phyloP scores from a whole-genome alignment of 1,140 invertebrate genomes.

The Myzus persicae region DNA sequence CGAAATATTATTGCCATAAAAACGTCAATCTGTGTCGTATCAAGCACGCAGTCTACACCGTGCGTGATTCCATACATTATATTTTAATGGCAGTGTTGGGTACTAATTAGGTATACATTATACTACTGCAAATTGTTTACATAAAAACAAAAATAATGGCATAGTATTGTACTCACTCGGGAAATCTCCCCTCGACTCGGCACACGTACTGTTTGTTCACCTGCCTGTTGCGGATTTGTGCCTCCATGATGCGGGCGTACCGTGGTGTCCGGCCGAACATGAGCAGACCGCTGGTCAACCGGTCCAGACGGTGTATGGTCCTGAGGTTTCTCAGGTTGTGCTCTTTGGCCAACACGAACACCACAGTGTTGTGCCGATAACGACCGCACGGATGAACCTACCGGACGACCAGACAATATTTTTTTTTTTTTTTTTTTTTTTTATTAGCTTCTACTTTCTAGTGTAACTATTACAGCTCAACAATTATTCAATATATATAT shows the following conservation, averaged over 20 bases:
- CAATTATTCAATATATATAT: too few relatives aligned
- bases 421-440: too few relatives aligned
- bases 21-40: too few relatives aligned
- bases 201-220: slow-evolving; percentile 98
- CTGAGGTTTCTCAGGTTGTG: slow-evolving; percentile 92
- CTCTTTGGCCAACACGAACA: slow-evolving; percentile 96
- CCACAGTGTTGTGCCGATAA: slow-evolving; percentile 94
- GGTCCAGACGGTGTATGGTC: slow-evolving; percentile 90
- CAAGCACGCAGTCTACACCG: too few relatives aligned
- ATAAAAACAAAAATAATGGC: too few relatives aligned
- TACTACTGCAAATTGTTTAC: too few relatives aligned
- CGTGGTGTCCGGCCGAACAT: slow-evolving; percentile 92
- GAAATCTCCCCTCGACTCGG: slow-evolving; percentile 95
- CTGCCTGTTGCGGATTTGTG: slow-evolving; percentile 87
- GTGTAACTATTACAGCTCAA: too few relatives aligned
- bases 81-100: too few relatives aligned
- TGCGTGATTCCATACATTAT: too few relatives aligned
- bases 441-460: too few relatives aligned
- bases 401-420: neutral
- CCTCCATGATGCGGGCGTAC: slow-evolving; percentile 90
- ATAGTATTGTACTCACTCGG: slow-evolving; percentile 67
- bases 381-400: slow-evolving; percentile 96
- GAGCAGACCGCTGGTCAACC: slow-evolving; percentile 92
- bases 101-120: too few relatives aligned
- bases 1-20: too few relatives aligned